Percentiles rank a stretch among this genome's conserved stretches.
phyloP scores from a whole-genome alignment of 37 sponge, comb jelly and placozoan species.

The Diacarnus erythraeanus region DNA sequence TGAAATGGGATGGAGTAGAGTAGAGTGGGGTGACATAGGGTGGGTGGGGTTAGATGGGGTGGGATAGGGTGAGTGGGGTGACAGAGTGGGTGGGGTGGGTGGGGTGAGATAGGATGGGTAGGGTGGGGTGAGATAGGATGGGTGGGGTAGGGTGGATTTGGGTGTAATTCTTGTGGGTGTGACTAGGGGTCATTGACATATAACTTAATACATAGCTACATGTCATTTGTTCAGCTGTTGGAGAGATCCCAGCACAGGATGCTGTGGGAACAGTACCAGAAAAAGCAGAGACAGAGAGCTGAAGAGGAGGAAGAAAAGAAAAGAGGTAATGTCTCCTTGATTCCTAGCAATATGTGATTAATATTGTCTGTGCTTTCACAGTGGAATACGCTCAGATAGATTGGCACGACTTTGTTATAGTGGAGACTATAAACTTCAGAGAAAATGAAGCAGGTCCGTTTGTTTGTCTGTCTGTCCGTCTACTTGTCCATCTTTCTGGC shows the following conservation, averaged over 20 bases:
- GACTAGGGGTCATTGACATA: not conserved
- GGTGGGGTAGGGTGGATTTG: too few relatives aligned
- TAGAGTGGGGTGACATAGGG: not conserved
- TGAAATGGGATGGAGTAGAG: not conserved
- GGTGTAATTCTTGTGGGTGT: not conserved
- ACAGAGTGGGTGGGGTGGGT: not conserved
- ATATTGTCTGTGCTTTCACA: constrained; percentile 9
- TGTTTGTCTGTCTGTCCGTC: not conserved
- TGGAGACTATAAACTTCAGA: constrained; percentile 92
- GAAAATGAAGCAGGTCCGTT: constrained; percentile 85
- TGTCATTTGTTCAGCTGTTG: constrained; percentile 47
- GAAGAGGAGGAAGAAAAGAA: constrained; percentile 90
- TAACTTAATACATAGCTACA: not conserved
- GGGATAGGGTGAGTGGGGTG: not conserved
- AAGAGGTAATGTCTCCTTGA: constrained; percentile 64
- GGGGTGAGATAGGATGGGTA: too few relatives aligned
- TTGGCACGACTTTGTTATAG: constrained; percentile 99
- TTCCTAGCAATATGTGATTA: not conserved
- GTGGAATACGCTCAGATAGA: constrained; percentile 96
- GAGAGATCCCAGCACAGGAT: constrained; percentile 69
- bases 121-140: not conserved
- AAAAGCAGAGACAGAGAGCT: constrained; percentile 66
- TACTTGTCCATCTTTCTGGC: too few relatives aligned
- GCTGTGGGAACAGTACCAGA: constrained; percentile 82
- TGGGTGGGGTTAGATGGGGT: not conserved